These are phyloP conservation scores for Dinomys branickii DNA, from an alignment of 2,113 vertebrate genomes.

Conservation along the genomic window DNA sequence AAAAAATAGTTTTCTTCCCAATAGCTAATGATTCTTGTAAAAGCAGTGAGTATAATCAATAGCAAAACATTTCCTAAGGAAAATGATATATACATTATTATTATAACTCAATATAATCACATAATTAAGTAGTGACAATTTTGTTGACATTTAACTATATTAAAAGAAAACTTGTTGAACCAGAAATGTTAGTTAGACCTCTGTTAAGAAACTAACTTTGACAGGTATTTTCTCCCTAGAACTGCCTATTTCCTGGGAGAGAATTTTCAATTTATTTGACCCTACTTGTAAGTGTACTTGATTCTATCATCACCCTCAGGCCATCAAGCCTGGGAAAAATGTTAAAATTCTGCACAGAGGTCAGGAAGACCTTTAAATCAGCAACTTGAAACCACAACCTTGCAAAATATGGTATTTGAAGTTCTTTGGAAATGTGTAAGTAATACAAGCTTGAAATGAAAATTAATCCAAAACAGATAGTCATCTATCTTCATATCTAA, in stretches of 20 bases:
- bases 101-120: constrained; percentile 49
- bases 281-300: constrained; percentile 56
- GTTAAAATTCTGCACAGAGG: constrained; percentile 83
- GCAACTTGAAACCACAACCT: constrained; percentile 82
- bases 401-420: constrained; percentile 69
- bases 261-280: constrained; percentile 27
- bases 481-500: neutral
- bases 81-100: constrained; percentile 22
- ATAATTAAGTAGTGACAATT: constrained; percentile 56
- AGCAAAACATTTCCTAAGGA: constrained; percentile 37
- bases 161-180: constrained; percentile 57
- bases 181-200: constrained; percentile 42
- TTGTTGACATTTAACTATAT: constrained; percentile 58
- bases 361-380: constrained; percentile 83
- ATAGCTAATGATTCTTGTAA: constrained; percentile 55
- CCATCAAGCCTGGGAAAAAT: constrained; percentile 71
- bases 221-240: constrained; percentile 29
- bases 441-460: constrained; percentile 61
- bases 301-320: constrained; percentile 69
- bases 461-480: constrained; percentile 60
- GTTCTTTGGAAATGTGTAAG: constrained; percentile 79
- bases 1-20: constrained; percentile 71
- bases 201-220: neutral
- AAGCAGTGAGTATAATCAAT: constrained; percentile 11
- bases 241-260: constrained; percentile 28